These are phyloP conservation scores for Cosmopolites sordidus DNA, from an alignment of 2,888 invertebrate genomes.

Conservation along the genomic window DNA sequence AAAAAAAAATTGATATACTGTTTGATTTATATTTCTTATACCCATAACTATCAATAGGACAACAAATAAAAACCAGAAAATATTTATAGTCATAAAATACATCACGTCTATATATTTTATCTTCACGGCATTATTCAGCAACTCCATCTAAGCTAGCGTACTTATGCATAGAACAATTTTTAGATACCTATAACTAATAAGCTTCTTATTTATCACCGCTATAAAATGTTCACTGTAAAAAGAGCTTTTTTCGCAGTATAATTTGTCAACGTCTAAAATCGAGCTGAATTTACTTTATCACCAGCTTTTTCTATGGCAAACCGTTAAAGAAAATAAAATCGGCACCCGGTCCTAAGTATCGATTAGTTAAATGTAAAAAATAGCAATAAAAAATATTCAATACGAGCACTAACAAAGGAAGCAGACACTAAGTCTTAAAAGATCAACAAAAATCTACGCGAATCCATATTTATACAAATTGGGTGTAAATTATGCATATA, in stretches of 20 bases:
- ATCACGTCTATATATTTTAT: not conserved
- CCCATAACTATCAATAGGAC: too few species aligned
- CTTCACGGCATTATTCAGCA: too few species aligned
- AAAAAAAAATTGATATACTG: too few species aligned
- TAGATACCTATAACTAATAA: conserved; percentile 18
- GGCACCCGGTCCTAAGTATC: not conserved
- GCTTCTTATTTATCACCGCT: conserved; percentile 19
- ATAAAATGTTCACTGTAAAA: conserved; percentile 14
- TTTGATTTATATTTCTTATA: too few species aligned
- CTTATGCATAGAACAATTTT: conserved; percentile 5
- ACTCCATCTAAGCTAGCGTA: too few species aligned
- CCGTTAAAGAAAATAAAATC: conserved; percentile 15
- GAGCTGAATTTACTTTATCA: conserved; percentile 24
- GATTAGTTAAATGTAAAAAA: not conserved
- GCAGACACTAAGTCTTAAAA: too few species aligned
- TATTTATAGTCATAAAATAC: not conserved
- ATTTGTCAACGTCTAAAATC: conserved; percentile 25
- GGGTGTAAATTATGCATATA: too few species aligned
- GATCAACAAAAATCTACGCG: too few species aligned
- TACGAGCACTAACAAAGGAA: too few species aligned
- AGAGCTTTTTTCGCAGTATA: conserved; percentile 17
- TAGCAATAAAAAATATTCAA: not conserved
- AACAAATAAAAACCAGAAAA: too few species aligned
- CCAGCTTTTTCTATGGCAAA: conserved; percentile 12
- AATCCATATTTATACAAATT: too few species aligned